Base-by-base conservation (phyloP, 2,888 invertebrate species). In the Anarsia innoxiella region DNA sequence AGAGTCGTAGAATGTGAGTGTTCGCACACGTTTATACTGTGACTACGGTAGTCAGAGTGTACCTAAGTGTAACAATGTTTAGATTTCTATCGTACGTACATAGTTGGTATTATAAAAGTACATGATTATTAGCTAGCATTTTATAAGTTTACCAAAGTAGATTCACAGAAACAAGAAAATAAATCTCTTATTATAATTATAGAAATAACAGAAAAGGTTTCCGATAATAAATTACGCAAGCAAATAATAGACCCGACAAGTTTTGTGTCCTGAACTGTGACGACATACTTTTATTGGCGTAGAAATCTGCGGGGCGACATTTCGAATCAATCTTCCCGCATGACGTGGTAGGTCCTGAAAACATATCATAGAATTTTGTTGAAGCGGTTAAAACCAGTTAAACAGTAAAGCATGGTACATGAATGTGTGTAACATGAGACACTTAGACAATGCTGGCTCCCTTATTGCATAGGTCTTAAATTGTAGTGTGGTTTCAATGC, bases 391-490 rank as follows among this genome's bases (percentile, higher is more conserved):
- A 61, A 53, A 62, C 58, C 51, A n/a, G 49, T 13, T 12, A 32
- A 13, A 23, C 56, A 60, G 65, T 72, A 74, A 75, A 68, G 66
- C 67, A 40, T 51, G 55, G 62, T 56, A 53, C 64, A 66, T 69
- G 68, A 69, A 79, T 67, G 62, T 70, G 65, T 61, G 77, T 79
- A 83, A 79, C 77, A 61, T 64, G 73, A 82, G 73, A 70, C 68
- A 49, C 60, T 60, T 56, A 71, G 70, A 79, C 74, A 77, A 80
- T 77, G 71, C 70, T 58, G 67, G 67, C 70, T 74, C 76, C 78
- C 77, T 80, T 84, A 83, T 80, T 77, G 77, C 82, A 72, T 63
- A 63, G 80, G 75, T 75, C 80, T 80, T 84, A 84, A 83, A 83
- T 84, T 76, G 82, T 75, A 60, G 58, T 69, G 76, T 56, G 82